Evolutionary conservation across 2,113 vertebrate genomes (phyloP).

Genomic region (Struthio camelus): DNA sequence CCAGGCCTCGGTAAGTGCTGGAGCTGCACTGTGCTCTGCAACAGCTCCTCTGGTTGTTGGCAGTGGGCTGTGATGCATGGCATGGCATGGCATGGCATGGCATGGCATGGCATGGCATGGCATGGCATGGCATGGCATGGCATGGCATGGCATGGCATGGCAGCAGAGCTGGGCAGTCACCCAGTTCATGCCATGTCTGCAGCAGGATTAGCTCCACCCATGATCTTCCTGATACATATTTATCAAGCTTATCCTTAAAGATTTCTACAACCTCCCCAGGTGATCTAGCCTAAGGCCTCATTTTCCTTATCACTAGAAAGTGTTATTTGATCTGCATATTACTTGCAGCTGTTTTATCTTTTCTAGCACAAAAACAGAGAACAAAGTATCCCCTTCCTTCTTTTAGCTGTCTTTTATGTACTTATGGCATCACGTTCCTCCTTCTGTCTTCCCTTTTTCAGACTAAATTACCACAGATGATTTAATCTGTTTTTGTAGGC

Average conservation of each 20-base stretch:
- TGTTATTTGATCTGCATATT: neutral
- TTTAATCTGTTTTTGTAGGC: neutral
- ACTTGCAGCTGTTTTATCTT: neutral
- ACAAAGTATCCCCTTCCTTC: neutral
- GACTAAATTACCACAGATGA: neutral
- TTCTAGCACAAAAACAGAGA: neutral
- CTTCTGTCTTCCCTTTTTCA: neutral
- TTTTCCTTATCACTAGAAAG: neutral
- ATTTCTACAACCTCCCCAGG: neutral
- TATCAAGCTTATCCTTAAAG: neutral
- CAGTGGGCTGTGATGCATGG: neutral
- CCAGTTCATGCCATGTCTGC: neutral
- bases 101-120: neutral
- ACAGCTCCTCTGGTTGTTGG: neutral
- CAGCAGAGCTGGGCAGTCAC: neutral
- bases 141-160: neutral
- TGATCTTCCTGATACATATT: neutral
- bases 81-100: neutral
- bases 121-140: neutral
- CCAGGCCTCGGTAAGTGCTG: neutral
- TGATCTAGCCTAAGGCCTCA: neutral
- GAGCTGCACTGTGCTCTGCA: neutral
- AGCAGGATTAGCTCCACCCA: neutral
- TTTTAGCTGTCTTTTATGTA: neutral
- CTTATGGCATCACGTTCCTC: neutral